Base-by-base conservation (phyloP, 2,797 vertebrate genomes). In the Botia almorhae region DNA sequence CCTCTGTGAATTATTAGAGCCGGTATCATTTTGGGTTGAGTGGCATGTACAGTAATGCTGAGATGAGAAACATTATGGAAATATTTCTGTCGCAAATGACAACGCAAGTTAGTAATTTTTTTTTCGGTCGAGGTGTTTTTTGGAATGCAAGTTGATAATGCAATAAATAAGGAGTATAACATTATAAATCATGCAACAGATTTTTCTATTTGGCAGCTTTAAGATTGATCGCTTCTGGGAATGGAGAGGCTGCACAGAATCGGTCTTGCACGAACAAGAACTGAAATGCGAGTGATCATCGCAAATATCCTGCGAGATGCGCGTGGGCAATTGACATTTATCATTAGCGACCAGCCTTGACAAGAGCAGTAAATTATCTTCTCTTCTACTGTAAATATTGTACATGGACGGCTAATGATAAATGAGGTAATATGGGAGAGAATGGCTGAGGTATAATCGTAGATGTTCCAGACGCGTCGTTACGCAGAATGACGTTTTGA, bases 91-190 rank as follows among this genome's bases (percentile, higher is more conserved):
- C 67, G 69, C 21, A 73, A 46, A 63, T 70, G 55, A 46, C 56
- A 69, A 2, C 26, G 13, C 14, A 50, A 65, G 71, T 74, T 51
- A 74, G 36, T 69, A 1, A 69, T 74, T 67, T 51, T 51, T 16
- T 23, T 2, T 12, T 36, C 12, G 0, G 50, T 5, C n/a, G 7
- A 51, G 23, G 58, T 23, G 56, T 23, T 70, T 67, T 64, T 16
- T 29, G 17, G 39, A 72, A 71, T 29, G 19, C 11, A 21, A 36
- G 21, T 78, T 90, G 82, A 90, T 92, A 88, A 88, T 84, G 71
- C 87, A 87, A 88, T 90, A 89, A 90, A 91, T 90, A 90, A 88
- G 84, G 81, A 81, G 86, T 85, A 67, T 58, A 79, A 51, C 74
- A 74, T 82, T 90, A 87, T 90, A 88, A 90, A 93, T 92, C 89